Evolutionary conservation across 2,797 vertebrate genomes (phyloP).

Genomic region (Iguana delicatissima): DNA sequence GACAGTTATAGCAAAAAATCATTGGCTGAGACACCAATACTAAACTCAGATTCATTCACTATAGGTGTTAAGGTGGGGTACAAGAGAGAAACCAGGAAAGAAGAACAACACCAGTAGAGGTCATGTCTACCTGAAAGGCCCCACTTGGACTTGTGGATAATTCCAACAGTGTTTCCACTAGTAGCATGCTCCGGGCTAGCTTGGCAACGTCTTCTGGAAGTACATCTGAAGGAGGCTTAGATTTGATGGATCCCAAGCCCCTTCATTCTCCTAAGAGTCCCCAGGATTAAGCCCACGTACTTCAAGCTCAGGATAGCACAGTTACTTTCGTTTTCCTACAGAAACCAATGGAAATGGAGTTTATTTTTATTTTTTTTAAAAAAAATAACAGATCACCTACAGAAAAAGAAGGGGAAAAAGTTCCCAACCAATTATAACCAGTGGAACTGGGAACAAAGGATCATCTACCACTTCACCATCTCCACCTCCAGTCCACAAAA

Average conservation of each 20-base stretch:
- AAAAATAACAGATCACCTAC: not conserved
- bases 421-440: not conserved
- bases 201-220: too few relatives aligned
- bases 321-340: not conserved
- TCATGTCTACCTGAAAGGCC: too few relatives aligned
- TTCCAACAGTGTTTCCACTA: not conserved
- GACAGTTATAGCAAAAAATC: too few relatives aligned
- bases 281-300: not conserved
- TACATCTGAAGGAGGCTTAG: not conserved
- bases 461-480: not conserved
- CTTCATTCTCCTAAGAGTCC: not conserved
- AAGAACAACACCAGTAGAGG: too few relatives aligned
- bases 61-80: too few relatives aligned
- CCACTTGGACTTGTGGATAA: too few relatives aligned
- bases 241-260: not conserved
- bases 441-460: not conserved
- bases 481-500: too few relatives aligned
- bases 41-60: too few relatives aligned
- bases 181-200: not conserved
- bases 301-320: not conserved
- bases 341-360: not conserved
- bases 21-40: too few relatives aligned
- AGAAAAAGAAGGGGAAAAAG: not conserved
- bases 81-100: too few relatives aligned
- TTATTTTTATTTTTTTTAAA: not conserved